These are phyloP conservation scores for Maconellicoccus hirsutus DNA, from an alignment of 1,140 invertebrate genomes.

Conservation along the genomic window DNA sequence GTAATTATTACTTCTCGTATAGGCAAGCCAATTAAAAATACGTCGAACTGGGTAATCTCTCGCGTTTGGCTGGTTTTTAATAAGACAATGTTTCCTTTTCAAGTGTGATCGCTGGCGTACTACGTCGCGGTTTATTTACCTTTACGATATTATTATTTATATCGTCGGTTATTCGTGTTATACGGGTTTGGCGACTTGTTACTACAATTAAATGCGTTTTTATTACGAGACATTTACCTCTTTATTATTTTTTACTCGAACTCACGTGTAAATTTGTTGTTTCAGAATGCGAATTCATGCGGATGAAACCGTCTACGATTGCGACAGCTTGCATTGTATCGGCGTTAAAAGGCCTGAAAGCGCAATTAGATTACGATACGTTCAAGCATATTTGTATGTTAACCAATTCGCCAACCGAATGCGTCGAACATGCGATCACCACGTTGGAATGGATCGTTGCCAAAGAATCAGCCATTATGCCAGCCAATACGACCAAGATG, in stretches of 20 bases:
- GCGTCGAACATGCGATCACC: not conserved
- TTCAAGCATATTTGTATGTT: not conserved
- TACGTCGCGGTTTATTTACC: not conserved
- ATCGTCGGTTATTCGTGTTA: conserved; percentile 1
- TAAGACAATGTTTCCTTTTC: conserved; percentile 2
- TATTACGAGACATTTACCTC: not conserved
- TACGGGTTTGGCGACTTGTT: not conserved
- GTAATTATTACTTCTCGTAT: not conserved
- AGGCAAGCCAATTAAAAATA: not conserved
- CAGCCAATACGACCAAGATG: not conserved
- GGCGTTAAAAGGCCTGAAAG: not conserved
- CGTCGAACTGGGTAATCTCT: not conserved
- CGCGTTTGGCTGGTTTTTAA: not conserved
- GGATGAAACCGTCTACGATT: not conserved
- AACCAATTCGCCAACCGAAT: not conserved
- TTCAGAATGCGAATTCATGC: conserved; percentile 19
- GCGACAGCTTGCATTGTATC: not conserved
- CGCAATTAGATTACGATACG: not conserved
- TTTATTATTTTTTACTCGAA: conserved; percentile 2
- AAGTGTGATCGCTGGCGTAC: not conserved
- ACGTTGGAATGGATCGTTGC: conserved; percentile 10
- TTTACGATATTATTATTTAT: not conserved
- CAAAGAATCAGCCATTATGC: not conserved
- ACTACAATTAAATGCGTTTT: not conserved
- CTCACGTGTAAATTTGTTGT: too few species aligned